phyloP scores from a whole-genome alignment of 2,113 vertebrate species.

The Clarias macrocephalus region DNA sequence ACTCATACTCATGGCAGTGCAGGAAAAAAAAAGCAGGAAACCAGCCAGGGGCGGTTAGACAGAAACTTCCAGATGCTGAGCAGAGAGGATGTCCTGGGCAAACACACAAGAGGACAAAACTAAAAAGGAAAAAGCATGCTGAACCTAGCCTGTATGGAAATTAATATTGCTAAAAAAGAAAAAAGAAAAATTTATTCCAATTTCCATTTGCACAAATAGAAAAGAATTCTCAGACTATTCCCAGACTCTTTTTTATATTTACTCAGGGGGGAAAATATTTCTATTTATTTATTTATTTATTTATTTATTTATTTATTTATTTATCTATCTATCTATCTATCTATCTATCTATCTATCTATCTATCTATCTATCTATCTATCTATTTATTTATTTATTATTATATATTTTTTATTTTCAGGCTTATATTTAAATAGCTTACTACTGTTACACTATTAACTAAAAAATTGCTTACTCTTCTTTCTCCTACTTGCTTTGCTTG shows the following conservation, averaged over 20 bases:
- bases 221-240: background rate
- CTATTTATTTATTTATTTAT: too few species aligned
- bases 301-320: too few species aligned
- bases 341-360: too few species aligned
- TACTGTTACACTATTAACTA: background rate
- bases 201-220: slow-evolving; percentile 36
- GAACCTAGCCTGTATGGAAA: slow-evolving; percentile 51
- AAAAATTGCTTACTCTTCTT: background rate
- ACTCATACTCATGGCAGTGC: slow-evolving; percentile 16
- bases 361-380: too few species aligned
- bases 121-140: slow-evolving; percentile 37
- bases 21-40: slow-evolving; percentile 61
- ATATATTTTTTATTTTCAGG: background rate
- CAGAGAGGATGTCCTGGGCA: slow-evolving; percentile 70
- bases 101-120: slow-evolving; percentile 42
- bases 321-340: too few species aligned
- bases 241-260: background rate
- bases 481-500: slow-evolving; percentile 32
- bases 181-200: slow-evolving; percentile 30
- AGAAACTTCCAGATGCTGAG: slow-evolving; percentile 53
- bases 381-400: too few species aligned
- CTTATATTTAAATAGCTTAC: background rate
- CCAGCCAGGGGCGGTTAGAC: slow-evolving; percentile 40
- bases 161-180: slow-evolving; percentile 41
- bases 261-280: background rate